Conservation (phyloP, 2,888 invertebrate species). For the Dorcus parallelipipedus region DNA sequence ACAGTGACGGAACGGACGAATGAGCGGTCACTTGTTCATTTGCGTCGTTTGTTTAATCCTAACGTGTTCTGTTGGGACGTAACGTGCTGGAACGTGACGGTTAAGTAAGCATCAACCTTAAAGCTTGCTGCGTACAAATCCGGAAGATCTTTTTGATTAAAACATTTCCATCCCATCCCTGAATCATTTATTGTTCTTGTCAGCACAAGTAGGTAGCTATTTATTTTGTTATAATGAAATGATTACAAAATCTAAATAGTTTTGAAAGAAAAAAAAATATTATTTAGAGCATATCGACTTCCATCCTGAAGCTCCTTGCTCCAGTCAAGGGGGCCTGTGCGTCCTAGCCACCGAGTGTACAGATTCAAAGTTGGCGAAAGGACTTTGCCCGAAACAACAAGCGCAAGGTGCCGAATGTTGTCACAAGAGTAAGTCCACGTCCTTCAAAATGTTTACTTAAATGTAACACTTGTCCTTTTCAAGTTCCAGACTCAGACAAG, state of each 20-base stretch:
- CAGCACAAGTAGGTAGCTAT: neutral
- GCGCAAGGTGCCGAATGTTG: slow-evolving; percentile 31
- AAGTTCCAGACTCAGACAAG: slow-evolving; percentile 1
- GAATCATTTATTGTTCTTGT: neutral
- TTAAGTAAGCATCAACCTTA: no score
- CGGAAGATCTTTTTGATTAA: no score
- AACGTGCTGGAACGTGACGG: no score
- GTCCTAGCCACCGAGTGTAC: slow-evolving; percentile 26
- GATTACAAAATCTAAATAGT: neutral
- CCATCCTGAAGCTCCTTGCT: slow-evolving; percentile 23
- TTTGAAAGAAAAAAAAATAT: neutral
- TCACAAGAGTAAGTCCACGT: slow-evolving; percentile 19
- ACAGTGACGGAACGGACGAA: no score
- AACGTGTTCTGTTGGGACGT: no score
- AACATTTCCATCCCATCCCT: neutral
- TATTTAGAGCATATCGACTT: slow-evolving; percentile 18
- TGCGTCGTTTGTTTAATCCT: no score
- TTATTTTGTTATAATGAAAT: neutral
- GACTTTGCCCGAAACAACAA: slow-evolving; percentile 27
- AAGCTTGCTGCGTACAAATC: no score
- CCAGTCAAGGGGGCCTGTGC: slow-evolving; percentile 23
- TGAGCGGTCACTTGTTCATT: no score
- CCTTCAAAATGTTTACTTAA: neutral
- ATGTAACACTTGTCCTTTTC: neutral
- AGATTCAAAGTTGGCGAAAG: slow-evolving; percentile 6